Base-by-base conservation (phyloP, 2,797 vertebrate species). In the Amazona ochrocephala region DNA sequence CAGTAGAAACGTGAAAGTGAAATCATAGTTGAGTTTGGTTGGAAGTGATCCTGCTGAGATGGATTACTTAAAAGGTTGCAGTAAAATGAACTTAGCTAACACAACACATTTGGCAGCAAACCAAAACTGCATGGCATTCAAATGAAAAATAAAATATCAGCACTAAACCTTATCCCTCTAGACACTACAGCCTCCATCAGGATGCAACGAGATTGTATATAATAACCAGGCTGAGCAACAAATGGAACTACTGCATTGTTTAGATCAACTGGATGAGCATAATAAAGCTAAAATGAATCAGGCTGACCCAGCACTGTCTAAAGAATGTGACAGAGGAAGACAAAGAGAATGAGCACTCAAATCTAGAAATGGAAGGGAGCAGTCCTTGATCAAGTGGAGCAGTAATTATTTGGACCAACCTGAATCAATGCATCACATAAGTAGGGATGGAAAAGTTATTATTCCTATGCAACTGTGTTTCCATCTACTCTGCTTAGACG, bases 121-220 rank as follows among this genome's bases (percentile, higher is more conserved):
- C 34, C 71, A 93, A 71, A 93, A 67, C 37, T 53, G 68, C 10
- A 44, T 2, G 20, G 24, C 64, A 86, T 68, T 81, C 47, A 84
- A 81, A 86, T n/a, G n/a, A 94, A 95, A 95, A 94, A 81, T 34
- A 72, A 90, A 94, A 81, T 24, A 77, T 66, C 61, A 89, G 29
- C 48, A 53, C 76, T 82, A 87, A 87, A 34, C 27, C 39, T 51
- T 32, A 58, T 76, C 47, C 64, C 32, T 81, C 89, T 58, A 70
- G 48, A 80, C 39, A 45, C 22, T 58, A 54, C 17, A 80, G 75
- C 13, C 85, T 87, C 65, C 65, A 79, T 56, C 42, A 85, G 32
- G 53, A 83, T 50, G 42, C 64, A 84, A 54, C 76, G 41, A 37
- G n/a, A 72, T 42, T 61, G 56, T 32, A 74, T 56, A 41, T 72